Base-by-base conservation (phyloP, 2,888 invertebrate species). In the Sphaerophoria rueppellii region DNA sequence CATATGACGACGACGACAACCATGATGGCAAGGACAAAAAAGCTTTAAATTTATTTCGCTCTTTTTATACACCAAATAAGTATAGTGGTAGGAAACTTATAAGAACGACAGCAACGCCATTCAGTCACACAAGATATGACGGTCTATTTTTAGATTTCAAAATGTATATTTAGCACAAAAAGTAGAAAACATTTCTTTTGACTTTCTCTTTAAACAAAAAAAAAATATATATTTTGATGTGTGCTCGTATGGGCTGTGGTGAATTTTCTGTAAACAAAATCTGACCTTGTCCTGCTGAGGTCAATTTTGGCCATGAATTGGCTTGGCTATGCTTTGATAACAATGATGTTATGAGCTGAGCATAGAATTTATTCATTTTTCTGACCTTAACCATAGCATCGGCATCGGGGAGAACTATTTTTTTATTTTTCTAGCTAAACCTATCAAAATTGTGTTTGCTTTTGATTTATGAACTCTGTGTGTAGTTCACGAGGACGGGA, bases 271-370 rank as follows among this genome's bases (percentile, higher is more conserved):
- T 82, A 52, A 67, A 69, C 61, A 61, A 52, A 43, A 65, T 24
- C 78, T 72, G 71, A 79, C 83, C 83, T 83, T 80, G 83, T 80
- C 80, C 72, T 83, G 83, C 37, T 83, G 75, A 83, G 83, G 75
- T 83, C 80, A 83, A 71, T 37, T 14, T 50, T 80, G 75, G 32
- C 63, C 57, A 70, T 57, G 57, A 69, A 52, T 67, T 67, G 14
- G 5, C 24, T n/a, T n/a, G 24, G 11, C 11, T 12, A 37, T 57
- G 16, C 57, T 40, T 71, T 60, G 48, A 69, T 24, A 52, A 73
- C 58, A 60, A 73, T 55, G 35, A 60, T 63, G n/a, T n/a, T n/a
- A 50, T 34, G 37, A 34, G 2, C 34, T 55, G 24, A 5, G 24
- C 24, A 24, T 24, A 24, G 24, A 35, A 35, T 7, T 77, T 60